Conservation (phyloP, 2,113 vertebrate genomes). For the Verasper variegatus region DNA sequence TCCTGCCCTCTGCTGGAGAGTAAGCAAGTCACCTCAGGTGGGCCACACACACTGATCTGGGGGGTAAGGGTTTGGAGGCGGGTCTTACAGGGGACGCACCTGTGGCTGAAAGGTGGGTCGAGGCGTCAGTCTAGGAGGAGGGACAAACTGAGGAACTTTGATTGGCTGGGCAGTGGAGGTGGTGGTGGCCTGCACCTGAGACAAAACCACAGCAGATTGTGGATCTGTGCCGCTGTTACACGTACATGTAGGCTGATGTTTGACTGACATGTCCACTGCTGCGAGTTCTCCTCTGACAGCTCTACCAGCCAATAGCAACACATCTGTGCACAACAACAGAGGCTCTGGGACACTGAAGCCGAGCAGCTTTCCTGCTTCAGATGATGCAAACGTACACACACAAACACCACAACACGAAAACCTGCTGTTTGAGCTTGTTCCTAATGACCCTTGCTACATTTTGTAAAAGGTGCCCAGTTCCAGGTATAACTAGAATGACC, state of each 20-base stretch:
- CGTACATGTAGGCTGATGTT: neutral
- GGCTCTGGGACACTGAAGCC: too few species aligned
- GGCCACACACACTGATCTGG: constrained; percentile 74
- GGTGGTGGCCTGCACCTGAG: constrained; percentile 95
- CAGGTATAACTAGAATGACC: too few species aligned
- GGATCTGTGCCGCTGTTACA: constrained; percentile 52
- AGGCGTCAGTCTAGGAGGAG: constrained; percentile 98
- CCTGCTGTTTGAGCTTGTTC: too few species aligned
- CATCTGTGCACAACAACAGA: too few species aligned
- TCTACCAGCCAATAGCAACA: neutral
- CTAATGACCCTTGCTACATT: too few species aligned
- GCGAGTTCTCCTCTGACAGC: neutral
- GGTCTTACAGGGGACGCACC: constrained; percentile 86
- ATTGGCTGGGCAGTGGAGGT: constrained; percentile 89
- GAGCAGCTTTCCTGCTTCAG: too few species aligned
- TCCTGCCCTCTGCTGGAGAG: constrained; percentile 74
- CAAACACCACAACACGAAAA: too few species aligned
- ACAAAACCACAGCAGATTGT: constrained; percentile 79
- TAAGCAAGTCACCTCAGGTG: constrained; percentile 57
- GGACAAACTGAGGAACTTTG: constrained; percentile 99
- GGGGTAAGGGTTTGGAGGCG: constrained; percentile 71
- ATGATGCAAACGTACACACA: too few species aligned
- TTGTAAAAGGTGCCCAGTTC: too few species aligned
- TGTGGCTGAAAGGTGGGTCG: constrained; percentile 97
- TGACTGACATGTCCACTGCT: constrained; percentile 4